phyloP scores from a whole-genome alignment of 2,888 invertebrate genomes.

The Euzophera pinguis region DNA sequence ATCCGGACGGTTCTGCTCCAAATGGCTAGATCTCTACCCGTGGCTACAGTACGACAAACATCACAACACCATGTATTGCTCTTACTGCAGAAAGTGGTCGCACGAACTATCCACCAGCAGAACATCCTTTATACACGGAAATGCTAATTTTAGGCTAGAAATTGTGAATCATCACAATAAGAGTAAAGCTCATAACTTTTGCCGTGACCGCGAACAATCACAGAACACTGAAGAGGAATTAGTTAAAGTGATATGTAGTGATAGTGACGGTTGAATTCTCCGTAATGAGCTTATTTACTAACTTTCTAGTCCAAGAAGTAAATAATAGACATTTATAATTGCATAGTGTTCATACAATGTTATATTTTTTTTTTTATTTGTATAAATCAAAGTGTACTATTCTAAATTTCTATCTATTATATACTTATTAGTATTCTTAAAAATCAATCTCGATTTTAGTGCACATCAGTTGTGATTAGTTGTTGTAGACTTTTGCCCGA shows the following conservation, averaged over 20 bases:
- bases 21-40: constrained; percentile 84
- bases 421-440: no score
- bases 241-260: constrained; percentile 1
- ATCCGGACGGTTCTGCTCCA: constrained; percentile 83
- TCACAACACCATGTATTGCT: constrained; percentile 86
- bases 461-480: no score
- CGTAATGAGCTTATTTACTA: no score
- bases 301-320: no score
- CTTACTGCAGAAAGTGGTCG: constrained; percentile 87
- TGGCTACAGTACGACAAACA: constrained; percentile 86
- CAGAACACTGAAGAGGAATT: constrained; percentile 20
- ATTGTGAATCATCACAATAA: constrained; percentile 90
- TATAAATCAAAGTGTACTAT: no score
- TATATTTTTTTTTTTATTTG: no score
- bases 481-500: no score
- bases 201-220: constrained; percentile 70
- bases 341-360: no score
- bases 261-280: not conserved
- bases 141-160: constrained; percentile 87
- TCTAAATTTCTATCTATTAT: no score
- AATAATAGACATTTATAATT: no score
- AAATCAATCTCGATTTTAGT: no score
- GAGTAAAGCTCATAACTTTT: constrained; percentile 87
- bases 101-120: constrained; percentile 81
- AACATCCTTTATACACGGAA: constrained; percentile 89